Conservation (phyloP, 2,113 vertebrate species). For the Gavia stellata region DNA sequence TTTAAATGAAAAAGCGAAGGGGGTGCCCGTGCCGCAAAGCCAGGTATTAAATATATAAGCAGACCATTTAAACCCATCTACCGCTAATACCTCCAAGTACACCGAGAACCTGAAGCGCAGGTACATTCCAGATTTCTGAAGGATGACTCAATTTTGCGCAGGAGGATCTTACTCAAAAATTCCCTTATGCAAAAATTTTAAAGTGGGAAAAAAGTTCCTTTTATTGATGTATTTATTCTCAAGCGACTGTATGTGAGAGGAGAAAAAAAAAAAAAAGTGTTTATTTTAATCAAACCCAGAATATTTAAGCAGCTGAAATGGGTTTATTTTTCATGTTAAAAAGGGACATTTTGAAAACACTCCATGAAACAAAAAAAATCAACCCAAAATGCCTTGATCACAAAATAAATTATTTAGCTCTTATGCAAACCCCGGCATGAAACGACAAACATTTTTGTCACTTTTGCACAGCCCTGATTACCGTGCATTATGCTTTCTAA, state of each 20-base stretch:
- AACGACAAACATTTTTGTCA: constrained; percentile 4
- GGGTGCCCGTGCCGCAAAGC: not conserved
- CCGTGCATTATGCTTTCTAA: constrained; percentile 57
- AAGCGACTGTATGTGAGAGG: rapidly evolving
- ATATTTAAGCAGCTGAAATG: not conserved
- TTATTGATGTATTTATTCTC: not conserved
- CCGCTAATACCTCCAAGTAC: not conserved
- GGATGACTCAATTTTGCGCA: not conserved
- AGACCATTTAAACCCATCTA: constrained; percentile 3
- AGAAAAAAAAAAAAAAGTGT: not conserved
- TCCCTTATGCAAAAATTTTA: not conserved
- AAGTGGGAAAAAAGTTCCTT: not conserved
- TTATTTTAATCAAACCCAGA: not conserved
- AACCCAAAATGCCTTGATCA: not conserved
- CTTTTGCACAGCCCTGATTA: constrained; percentile 50
- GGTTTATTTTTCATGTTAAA: not conserved
- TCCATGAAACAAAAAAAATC: not conserved
- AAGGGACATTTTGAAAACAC: not conserved
- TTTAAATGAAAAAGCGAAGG: constrained; percentile 17
- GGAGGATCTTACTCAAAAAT: not conserved
- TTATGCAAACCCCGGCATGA: constrained; percentile 6
- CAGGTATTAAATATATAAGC: constrained; percentile 13
- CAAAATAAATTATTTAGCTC: constrained; percentile 37
- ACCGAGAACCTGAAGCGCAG: not conserved
- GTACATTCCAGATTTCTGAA: not conserved